Percentiles rank a stretch among this genome's conserved stretches.
Conservation (phyloP, 2,888 invertebrate species). For the Drosophila anomalata region DNA sequence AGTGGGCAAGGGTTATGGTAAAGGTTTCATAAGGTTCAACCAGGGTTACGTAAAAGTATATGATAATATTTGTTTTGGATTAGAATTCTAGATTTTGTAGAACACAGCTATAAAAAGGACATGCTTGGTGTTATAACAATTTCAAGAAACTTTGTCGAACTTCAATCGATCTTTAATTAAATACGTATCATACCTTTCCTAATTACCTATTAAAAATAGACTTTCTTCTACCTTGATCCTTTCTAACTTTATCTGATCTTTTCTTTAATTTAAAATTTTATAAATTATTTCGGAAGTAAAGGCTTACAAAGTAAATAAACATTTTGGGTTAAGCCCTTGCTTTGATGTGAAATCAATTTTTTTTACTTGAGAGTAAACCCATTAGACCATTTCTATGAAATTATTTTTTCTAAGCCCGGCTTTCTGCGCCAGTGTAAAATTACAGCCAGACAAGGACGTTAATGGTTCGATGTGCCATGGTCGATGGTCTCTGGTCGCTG, state of each 20-base stretch:
- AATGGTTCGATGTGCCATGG: constrained; percentile 40
- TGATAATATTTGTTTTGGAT: background rate
- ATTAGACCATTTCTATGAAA: background rate
- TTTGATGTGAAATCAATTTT: background rate
- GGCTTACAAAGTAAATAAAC: too few species aligned
- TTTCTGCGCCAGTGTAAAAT: constrained; percentile 31
- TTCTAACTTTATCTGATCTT: too few species aligned
- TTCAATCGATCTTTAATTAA: too few species aligned
- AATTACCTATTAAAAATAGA: too few species aligned
- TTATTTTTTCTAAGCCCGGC: constrained; percentile 1
- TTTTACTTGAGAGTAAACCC: background rate
- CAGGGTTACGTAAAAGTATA: background rate
- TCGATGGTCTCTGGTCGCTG: constrained; percentile 50
- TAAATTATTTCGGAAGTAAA: background rate
- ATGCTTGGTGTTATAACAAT: too few species aligned
- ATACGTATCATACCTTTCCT: too few species aligned
- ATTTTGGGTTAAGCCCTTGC: background rate
- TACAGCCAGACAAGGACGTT: constrained; percentile 33
- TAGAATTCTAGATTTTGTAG: too few species aligned
- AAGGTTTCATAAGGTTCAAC: background rate
- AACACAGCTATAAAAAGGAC: too few species aligned
- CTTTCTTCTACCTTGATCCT: too few species aligned
- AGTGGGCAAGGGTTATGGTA: background rate
- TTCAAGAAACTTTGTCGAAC: too few species aligned
- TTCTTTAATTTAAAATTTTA: too few species aligned